Base-by-base conservation (phyloP, 2,888 invertebrate species). In the Rhorus exstirpatorius region DNA sequence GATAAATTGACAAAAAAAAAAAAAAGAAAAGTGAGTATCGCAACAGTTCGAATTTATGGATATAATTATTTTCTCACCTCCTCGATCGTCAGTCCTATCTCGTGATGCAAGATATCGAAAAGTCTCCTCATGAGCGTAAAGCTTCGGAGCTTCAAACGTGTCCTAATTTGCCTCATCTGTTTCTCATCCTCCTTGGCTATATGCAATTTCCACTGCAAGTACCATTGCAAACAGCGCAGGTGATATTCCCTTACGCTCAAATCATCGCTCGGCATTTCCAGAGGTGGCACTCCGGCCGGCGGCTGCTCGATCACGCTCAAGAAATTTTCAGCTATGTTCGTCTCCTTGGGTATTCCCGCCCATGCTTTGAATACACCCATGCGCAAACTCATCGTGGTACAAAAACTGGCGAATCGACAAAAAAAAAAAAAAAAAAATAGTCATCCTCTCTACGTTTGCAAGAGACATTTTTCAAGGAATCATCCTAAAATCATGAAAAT, bases 11-110 rank as follows among this genome's bases (percentile, higher is more conserved):
- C 0, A 44, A 12, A 24, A 44, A 46, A 44, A n/a, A 53, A 12
- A 26, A 53, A 53, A 53, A 26, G 3, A n/a, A 8, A 14, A 53
- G n/a, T n/a, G n/a, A n/a, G n/a, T n/a, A n/a, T n/a, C 44, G n/a
- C 3, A 17, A 17, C 17, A 49, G 17, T 14, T 3, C 17, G 21
- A 21, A 2, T 8, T 21, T 51, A 3, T 21, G 2, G 1, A 21
- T n/a, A 31, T 14, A 6, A 17, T n/a, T 55, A 4, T 12, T 21
- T 12, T 49, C 67, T 84, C 84, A 89, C 90, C 83, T 93, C 93
- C 8, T 93, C 93, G 17, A 90, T 89, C 3, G 94, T 89, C 84
- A 96, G 94, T 51, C 95, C 94, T 0, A 96, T 92, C 1, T 94
- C 93, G 55, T 94, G 92, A 82, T 94, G 91, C 0, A 96, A 94